phyloP scores from a whole-genome alignment of 1,140 invertebrate genomes.

The Eulimnadia texana region DNA sequence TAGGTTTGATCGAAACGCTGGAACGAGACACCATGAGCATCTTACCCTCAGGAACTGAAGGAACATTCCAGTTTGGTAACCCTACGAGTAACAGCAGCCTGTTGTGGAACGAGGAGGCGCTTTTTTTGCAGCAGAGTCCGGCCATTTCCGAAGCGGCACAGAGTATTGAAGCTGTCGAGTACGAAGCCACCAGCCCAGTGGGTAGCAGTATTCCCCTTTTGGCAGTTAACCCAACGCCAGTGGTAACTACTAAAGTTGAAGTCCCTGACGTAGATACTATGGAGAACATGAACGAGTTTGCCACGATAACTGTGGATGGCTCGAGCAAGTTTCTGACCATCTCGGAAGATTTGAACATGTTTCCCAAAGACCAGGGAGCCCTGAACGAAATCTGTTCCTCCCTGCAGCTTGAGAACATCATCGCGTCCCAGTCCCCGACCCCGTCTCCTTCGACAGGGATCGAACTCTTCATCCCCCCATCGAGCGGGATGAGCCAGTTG shows the following conservation, averaged over 20 bases:
- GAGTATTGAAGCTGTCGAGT: not conserved
- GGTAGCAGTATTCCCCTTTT: not conserved
- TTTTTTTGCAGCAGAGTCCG: not conserved
- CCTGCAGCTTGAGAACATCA: not conserved
- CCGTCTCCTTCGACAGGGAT: not conserved
- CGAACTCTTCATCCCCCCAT: not conserved
- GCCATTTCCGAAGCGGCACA: not conserved
- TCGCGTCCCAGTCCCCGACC: not conserved
- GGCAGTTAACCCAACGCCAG: not conserved
- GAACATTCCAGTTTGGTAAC: not conserved
- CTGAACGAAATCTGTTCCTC: slow-evolving; percentile 9
- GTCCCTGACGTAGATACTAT: not conserved
- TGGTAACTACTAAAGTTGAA: not conserved
- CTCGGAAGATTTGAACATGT: slow-evolving; percentile 16
- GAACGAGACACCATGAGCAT: not conserved
- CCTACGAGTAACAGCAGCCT: not conserved
- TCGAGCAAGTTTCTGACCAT: not conserved
- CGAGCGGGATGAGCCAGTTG: not conserved
- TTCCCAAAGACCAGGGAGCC: slow-evolving; percentile 2
- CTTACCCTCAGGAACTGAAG: not conserved
- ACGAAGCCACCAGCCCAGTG: not conserved
- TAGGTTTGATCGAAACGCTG: not conserved
- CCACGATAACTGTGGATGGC: not conserved
- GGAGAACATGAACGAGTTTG: not conserved
- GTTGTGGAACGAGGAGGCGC: not conserved